These are phyloP conservation scores for Alligator mississippiensis DNA, from an alignment of 2,113 vertebrate species.

Conservation along the genomic window DNA sequence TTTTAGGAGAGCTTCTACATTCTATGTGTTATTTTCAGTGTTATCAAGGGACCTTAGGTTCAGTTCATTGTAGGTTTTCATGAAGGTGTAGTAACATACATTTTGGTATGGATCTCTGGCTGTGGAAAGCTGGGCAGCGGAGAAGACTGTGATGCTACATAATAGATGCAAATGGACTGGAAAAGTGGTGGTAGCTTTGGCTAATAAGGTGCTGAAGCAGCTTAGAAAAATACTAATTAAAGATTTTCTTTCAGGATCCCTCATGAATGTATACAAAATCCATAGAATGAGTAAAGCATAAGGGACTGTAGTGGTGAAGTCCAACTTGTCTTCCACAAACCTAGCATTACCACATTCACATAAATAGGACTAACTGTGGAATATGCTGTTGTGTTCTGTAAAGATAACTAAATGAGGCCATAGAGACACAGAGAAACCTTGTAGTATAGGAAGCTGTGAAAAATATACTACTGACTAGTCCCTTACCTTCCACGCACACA, in stretches of 20 bases:
- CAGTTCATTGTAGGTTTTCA: not conserved
- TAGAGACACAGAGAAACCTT: no score
- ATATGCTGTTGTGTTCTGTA: no score
- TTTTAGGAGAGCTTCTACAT: not conserved
- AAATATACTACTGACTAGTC: no score
- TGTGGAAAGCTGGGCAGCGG: not conserved
- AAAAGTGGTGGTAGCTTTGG: not conserved
- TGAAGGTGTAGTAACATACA: not conserved
- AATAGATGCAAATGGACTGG: not conserved
- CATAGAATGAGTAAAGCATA: not conserved
- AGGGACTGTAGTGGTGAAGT: not conserved
- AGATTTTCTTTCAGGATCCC: not conserved
- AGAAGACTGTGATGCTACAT: not conserved
- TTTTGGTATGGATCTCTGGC: fast-evolving
- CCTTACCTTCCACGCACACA: no score
- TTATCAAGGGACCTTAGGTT: not conserved
- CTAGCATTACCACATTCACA: no score
- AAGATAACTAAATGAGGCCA: no score
- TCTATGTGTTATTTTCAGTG: not conserved
- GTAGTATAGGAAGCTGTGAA: no score
- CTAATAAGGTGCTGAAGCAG: not conserved
- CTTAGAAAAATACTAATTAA: not conserved
- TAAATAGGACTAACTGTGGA: no score
- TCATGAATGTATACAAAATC: not conserved
- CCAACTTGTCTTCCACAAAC: no score